These are phyloP conservation scores for Apamea epomidion DNA, from an alignment of 2,888 invertebrate genomes.

Conservation along the genomic window DNA sequence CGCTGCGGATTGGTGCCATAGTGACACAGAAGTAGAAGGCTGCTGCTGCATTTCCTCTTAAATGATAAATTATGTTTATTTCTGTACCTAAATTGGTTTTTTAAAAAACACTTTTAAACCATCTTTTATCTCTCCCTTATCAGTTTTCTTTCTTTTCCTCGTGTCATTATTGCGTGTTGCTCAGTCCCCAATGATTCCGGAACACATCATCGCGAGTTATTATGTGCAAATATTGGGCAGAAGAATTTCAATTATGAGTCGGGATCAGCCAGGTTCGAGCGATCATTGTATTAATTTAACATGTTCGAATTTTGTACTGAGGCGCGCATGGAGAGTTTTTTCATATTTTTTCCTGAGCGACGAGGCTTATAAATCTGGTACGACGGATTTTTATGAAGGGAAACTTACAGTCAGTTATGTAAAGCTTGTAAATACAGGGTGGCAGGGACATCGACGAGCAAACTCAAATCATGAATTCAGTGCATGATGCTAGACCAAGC, in stretches of 20 bases:
- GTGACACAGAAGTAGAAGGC: too few species aligned
- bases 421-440: background rate
- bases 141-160: slow-evolving; percentile 27
- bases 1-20: too few species aligned
- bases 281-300: slow-evolving; percentile 53
- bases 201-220: slow-evolving; percentile 52
- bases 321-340: slow-evolving; percentile 21
- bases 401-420: background rate
- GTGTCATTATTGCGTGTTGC: slow-evolving; percentile 44
- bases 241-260: slow-evolving; percentile 58
- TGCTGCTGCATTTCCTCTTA: too few species aligned
- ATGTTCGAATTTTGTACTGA: slow-evolving; percentile 47
- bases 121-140: slow-evolving; percentile 32
- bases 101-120: too few species aligned
- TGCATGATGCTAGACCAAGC: background rate
- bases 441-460: background rate
- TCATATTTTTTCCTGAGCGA: slow-evolving; percentile 19
- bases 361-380: background rate
- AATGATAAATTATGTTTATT: too few species aligned
- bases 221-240: slow-evolving; percentile 55
- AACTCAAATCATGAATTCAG: background rate
- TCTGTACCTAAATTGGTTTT: too few species aligned
- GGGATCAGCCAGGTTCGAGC: background rate
- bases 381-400: slow-evolving; percentile 1
- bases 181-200: slow-evolving; percentile 51